Evolutionary conservation across 2,888 invertebrate genomes (phyloP).

Genomic region (Tinea pellionella): DNA sequence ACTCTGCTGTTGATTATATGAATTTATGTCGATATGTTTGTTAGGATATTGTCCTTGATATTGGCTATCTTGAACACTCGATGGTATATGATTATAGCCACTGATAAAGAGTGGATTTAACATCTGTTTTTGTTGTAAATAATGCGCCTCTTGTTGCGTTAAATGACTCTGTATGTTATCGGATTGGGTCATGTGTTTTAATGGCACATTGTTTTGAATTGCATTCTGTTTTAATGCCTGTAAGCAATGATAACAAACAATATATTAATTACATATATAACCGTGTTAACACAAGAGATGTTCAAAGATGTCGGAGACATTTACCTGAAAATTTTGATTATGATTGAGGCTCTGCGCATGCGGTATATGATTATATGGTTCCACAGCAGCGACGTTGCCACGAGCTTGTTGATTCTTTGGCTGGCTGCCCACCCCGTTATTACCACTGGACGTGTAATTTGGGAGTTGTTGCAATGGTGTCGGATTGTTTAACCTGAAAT

Average conservation of each 20-base stretch:
- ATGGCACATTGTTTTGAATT: conserved; percentile 65
- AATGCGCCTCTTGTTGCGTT: conserved; percentile 60
- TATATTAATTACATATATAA: background rate
- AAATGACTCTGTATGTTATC: conserved; percentile 60
- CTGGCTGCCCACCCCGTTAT: conserved; percentile 41
- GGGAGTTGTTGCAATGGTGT: conserved; percentile 61
- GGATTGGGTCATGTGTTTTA: conserved; percentile 61
- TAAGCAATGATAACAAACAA: conserved; percentile 19
- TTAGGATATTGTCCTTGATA: conserved; percentile 51
- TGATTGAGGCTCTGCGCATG: conserved; percentile 67
- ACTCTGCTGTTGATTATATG: conserved; percentile 55
- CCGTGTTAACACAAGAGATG: background rate
- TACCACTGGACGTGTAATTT: conserved; percentile 44
- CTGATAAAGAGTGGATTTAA: conserved; percentile 58
- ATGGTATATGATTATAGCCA: conserved; percentile 44
- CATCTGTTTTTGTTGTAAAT: conserved; percentile 67
- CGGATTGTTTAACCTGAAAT: conserved; percentile 55
- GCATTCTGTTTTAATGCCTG: conserved; percentile 62
- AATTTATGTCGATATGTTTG: conserved; percentile 39
- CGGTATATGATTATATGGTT: conserved; percentile 89
- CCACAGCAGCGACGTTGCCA: conserved; percentile 87
- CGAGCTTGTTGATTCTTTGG: conserved; percentile 70
- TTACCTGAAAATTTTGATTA: conserved; percentile 57
- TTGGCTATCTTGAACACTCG: conserved; percentile 44
- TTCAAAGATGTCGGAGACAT: background rate